Conservation (phyloP, 2,888 invertebrate genomes). For the Thera obeliscata region DNA sequence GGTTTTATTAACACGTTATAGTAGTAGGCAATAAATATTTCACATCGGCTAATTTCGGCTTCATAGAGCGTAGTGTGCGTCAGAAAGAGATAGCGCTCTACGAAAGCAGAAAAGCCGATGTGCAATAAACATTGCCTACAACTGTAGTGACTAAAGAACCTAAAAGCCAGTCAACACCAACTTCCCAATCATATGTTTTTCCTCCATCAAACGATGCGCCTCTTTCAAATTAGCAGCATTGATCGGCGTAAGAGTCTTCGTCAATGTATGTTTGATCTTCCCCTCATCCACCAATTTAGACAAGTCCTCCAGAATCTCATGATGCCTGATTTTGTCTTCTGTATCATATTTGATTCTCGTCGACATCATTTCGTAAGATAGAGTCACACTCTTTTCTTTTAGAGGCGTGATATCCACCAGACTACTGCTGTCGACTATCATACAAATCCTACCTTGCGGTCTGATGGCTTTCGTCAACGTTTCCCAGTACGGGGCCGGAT, state of each 20-base stretch:
- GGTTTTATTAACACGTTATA: no score
- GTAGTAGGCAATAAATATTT: no score
- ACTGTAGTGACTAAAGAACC: not conserved
- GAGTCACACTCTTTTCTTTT: slow-evolving; percentile 73
- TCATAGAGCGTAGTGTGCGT: no score
- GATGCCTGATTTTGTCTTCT: slow-evolving; percentile 64
- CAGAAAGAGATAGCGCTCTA: no score
- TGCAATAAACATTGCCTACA: no score
- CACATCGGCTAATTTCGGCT: no score
- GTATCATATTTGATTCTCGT: slow-evolving; percentile 73
- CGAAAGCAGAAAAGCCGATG: no score
- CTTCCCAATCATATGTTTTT: slow-evolving; percentile 67
- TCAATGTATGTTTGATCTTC: slow-evolving; percentile 63
- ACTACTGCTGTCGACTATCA: slow-evolving; percentile 70
- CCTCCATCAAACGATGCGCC: slow-evolving; percentile 69
- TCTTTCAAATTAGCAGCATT: slow-evolving; percentile 71
- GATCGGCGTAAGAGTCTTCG: slow-evolving; percentile 66
- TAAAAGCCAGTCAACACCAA: slow-evolving; percentile 67
- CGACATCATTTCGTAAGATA: slow-evolving; percentile 69
- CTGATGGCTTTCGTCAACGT: slow-evolving; percentile 67
- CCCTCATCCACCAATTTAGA: slow-evolving; percentile 67
- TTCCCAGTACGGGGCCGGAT: slow-evolving; percentile 75
- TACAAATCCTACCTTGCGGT: slow-evolving; percentile 72
- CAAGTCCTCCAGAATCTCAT: slow-evolving; percentile 62
- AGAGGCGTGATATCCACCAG: slow-evolving; percentile 62